These are phyloP conservation scores for Varroa destructor DNA, from an alignment of 1,140 invertebrate genomes.

Conservation along the genomic window DNA sequence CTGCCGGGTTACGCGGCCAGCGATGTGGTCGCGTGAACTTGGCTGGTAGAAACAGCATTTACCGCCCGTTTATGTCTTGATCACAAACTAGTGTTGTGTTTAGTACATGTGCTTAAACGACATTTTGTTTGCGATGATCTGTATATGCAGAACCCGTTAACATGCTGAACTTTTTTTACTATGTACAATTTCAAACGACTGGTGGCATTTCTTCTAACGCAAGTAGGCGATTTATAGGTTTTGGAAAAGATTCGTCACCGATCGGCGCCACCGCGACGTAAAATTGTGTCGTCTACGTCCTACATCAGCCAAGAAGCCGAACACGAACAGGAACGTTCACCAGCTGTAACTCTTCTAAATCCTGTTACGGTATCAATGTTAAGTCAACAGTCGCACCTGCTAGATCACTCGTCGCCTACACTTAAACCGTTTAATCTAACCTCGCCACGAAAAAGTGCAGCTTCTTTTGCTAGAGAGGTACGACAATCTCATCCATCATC, in stretches of 20 bases:
- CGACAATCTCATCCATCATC: not conserved
- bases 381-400: not conserved
- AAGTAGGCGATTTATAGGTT: not conserved
- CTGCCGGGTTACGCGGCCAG: no score
- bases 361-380: conserved; percentile 22
- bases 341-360: conserved; percentile 11
- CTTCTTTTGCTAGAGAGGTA: conserved; percentile 12
- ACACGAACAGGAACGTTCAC: not conserved
- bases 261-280: conserved; percentile 4
- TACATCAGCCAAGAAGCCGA: conserved; percentile 8
- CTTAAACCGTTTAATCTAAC: no score
- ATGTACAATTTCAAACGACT: no score
- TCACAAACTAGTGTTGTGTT: no score
- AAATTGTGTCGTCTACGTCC: conserved; percentile 1
- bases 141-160: no score
- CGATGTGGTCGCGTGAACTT: no score
- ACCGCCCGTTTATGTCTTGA: no score
- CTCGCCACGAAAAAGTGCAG: not conserved
- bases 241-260: conserved; percentile 7
- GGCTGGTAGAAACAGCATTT: no score
- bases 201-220: no score
- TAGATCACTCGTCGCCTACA: not conserved
- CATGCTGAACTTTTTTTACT: no score
- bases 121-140: no score
- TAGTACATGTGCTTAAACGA: no score